Evolutionary conservation across 2,888 invertebrate genomes (phyloP), one percentile per base, ranked within the genome.

Genomic region (Trichacis sp.): DNA sequence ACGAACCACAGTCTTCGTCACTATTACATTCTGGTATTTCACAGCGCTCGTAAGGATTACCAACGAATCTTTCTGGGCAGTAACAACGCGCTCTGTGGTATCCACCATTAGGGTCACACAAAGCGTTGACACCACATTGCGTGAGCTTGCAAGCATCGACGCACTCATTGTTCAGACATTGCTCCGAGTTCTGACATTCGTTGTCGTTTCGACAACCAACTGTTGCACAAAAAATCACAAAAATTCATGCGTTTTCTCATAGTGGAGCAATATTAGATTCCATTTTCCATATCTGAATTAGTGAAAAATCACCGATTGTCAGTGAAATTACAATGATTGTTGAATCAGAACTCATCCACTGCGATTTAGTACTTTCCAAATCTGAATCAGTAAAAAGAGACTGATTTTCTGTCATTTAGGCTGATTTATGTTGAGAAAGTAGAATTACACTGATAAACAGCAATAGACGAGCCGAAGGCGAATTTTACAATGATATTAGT

Each of bases 161-260:
- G 80, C 96, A 96, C 77, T 93, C 89, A 62, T 91, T 89, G 77
- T 94, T 92, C 71, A 95, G 89, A 77, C 96, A 96, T 18, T 93
- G 92, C 84, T 94, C 91, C 43, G 89, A 90, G 50, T 92, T 87
- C 3, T 93, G 90, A 81, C 96, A 96, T 71, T 95, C 95, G 52
- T 91, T 90, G 80, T 96, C 93, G 47, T 91, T 90, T 73, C 93
- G 90, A 77, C 96, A 96, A 73, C 96, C 94, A 72, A 94, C 91
- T 91, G 82, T 47, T 87, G 71, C 24, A 42, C 18, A 40, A 29
- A 36, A 19, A n/a, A n/a, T n/a, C 54, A 50, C 17, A 12, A 30
- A 30, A 12, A 18, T 19, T 50, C 29, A 29, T 9, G 9, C 29
- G 9, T 29, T 29, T 29, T 29, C 9, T 29, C n/a, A n/a, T n/a